Base-by-base conservation (phyloP, 1,140 invertebrate species). In the Pseudomyrmex concolor region DNA sequence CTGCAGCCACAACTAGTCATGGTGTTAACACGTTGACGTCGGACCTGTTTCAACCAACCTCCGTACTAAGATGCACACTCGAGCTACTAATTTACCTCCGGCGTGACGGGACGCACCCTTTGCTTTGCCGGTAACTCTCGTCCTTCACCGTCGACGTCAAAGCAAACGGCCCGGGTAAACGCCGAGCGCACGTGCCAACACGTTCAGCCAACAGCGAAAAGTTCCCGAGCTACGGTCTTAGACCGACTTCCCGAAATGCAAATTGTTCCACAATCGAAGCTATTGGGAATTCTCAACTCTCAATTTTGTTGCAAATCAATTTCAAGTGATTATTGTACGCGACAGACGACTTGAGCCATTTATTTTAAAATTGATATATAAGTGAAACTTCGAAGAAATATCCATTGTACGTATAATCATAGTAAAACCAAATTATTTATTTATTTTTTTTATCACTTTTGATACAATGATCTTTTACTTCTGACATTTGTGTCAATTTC, bases 21-120 rank as follows among this genome's bases (percentile, higher is more conserved):
- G 54, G 60, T 64, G 76, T 82, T 80, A 84, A 85, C 63, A 45
- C 71, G 80, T 73, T 83, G 83, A 85, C 80, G 64, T 85, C 43
- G 76, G 43, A 45, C 73, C 67, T 22, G 43, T 73, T 48, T 34
- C 83, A 64, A 12, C 15, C 62, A 17, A 48, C 43, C 64, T 68
- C 72, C 25, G 77, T 71, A 45, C 62, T 63, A 72, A 73, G 67
- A 70, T 57, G 66, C 54, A 81, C 59, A 76, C 57, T 83, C 84
- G 63, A 85, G 78, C 66, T 73, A 66, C 78, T 83, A 82, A 68
- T 78, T 87, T 87, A 86, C 68, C 70, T 67, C 68, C 63, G 84
- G 55, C 54, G 50, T 55, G 57, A 60, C 54, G 55, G 63, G 43
- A 48, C n/a, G n/a, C 62, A 54, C 50, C 51, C 66, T 76, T 67